Percentiles rank a stretch among this genome's conserved stretches.
Evolutionary conservation across 2,113 vertebrate species (phyloP).

Genomic region (Campylomormyrus tamandua): DNA sequence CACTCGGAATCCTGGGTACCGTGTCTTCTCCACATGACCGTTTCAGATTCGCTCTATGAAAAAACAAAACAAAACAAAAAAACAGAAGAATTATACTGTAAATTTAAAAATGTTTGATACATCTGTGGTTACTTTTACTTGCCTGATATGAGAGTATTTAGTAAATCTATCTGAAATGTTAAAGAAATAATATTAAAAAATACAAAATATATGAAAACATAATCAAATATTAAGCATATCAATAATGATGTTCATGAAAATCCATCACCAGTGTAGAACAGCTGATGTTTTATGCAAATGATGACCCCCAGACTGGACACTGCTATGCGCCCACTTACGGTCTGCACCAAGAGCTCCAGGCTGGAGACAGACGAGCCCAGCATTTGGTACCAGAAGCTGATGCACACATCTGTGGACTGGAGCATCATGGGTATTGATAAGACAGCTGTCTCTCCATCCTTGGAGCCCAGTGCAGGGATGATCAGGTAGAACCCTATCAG

Average conservation of each 20-base stretch:
- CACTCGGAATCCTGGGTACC: constrained; percentile 52
- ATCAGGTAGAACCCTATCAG: constrained; percentile 54
- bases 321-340: constrained; percentile 31
- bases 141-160: neutral
- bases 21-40: constrained; percentile 49
- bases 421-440: constrained; percentile 39
- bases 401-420: constrained; percentile 40
- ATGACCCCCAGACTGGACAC: neutral
- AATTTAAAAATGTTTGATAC: neutral
- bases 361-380: constrained; percentile 53
- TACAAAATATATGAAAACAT: neutral
- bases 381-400: constrained; percentile 65
- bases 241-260: neutral
- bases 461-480: constrained; percentile 47
- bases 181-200: neutral
- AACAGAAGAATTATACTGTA: neutral
- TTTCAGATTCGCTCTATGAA: constrained; percentile 43
- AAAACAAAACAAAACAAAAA: neutral
- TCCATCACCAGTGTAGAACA: neutral
- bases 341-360: constrained; percentile 52
- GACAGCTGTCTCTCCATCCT: constrained; percentile 37
- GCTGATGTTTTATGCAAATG: neutral
- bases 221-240: neutral
- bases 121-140: neutral
- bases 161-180: neutral